These are phyloP conservation scores for Maniola hyperantus DNA, from an alignment of 2,888 invertebrate species.

Conservation along the genomic window DNA sequence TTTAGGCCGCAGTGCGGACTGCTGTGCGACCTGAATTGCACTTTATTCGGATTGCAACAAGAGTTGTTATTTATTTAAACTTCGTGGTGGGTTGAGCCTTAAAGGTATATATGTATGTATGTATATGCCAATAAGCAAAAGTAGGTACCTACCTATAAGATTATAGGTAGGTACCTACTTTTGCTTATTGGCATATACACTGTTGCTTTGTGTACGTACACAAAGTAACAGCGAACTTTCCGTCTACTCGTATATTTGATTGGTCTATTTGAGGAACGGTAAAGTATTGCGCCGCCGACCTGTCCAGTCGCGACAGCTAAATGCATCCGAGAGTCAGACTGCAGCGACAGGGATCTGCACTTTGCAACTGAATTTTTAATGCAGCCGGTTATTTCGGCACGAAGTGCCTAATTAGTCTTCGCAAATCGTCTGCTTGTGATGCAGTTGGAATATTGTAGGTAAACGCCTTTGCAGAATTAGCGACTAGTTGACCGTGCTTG, in stretches of 20 bases:
- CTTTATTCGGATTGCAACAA: too few relatives aligned
- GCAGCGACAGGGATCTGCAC: slow-evolving; percentile 77
- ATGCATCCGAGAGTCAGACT: slow-evolving; percentile 58
- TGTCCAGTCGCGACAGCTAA: slow-evolving; percentile 64
- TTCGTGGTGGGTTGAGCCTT: too few relatives aligned
- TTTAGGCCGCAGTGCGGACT: too few relatives aligned
- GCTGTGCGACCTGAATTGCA: too few relatives aligned
- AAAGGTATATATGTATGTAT: too few relatives aligned
- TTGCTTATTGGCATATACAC: too few relatives aligned
- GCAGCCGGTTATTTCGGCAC: slow-evolving; percentile 62
- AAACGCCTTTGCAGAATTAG: background rate
- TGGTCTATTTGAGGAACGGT: slow-evolving; percentile 65
- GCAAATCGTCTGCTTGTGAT: slow-evolving; percentile 36
- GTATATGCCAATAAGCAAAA: too few relatives aligned
- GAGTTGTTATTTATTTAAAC: too few relatives aligned
- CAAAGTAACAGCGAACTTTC: slow-evolving; percentile 41
- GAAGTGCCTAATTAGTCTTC: slow-evolving; percentile 64
- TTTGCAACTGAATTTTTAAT: slow-evolving; percentile 76
- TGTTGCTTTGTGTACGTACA: background rate
- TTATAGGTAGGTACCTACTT: too few relatives aligned
- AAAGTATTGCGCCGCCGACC: slow-evolving; percentile 46
- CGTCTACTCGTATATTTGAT: slow-evolving; percentile 40
- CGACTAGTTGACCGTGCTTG: too few relatives aligned
- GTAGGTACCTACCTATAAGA: too few relatives aligned
- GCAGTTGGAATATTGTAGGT: slow-evolving; percentile 26